phyloP scores from a whole-genome alignment of 2,113 vertebrate genomes.

The Podarcis muralis region DNA sequence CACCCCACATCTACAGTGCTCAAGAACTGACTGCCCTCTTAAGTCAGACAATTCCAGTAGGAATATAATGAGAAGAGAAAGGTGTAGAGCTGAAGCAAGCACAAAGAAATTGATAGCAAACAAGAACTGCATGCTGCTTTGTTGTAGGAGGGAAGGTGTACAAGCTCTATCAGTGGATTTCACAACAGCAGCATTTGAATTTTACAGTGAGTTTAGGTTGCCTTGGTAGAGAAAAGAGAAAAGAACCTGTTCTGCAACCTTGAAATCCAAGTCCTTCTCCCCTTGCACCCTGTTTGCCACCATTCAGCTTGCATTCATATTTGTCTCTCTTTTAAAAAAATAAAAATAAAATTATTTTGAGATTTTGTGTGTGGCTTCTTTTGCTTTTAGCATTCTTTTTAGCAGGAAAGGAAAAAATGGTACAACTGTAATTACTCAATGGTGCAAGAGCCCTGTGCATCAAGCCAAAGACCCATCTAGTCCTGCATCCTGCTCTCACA shows the following conservation, averaged over 20 bases:
- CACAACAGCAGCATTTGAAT: neutral
- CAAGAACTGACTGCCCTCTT: neutral
- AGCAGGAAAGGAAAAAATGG: slow-evolving; percentile 57
- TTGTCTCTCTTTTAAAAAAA: neutral
- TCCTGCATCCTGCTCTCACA: too few relatives aligned
- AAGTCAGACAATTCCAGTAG: neutral
- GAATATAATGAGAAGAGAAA: neutral
- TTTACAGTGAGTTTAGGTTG: neutral
- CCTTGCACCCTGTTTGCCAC: neutral
- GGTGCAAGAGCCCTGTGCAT: neutral
- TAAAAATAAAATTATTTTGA: neutral
- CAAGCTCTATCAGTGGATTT: neutral
- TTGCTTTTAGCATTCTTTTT: neutral
- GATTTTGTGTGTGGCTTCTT: neutral
- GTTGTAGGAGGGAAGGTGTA: neutral
- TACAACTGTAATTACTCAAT: slow-evolving; percentile 39
- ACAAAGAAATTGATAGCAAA: neutral
- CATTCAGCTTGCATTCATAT: neutral
- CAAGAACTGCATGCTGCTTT: neutral
- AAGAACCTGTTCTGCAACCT: neutral
- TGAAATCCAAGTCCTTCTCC: neutral
- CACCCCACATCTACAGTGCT: neutral
- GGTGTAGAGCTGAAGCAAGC: neutral
- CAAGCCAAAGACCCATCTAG: neutral
- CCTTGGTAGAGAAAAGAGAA: neutral